Conservation (phyloP, 2,113 vertebrate species). For the Anoura caudifer region DNA sequence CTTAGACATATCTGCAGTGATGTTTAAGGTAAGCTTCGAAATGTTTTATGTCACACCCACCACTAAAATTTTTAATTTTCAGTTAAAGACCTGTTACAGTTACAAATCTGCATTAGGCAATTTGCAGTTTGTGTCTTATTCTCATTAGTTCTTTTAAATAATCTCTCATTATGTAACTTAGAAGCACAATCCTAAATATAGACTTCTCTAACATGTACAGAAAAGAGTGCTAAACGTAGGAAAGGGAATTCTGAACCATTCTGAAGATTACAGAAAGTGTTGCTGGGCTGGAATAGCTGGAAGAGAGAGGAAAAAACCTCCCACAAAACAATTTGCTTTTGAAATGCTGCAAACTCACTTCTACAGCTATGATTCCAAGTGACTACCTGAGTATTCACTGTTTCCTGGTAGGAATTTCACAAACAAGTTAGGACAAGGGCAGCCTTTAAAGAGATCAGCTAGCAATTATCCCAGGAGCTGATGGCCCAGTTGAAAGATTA, state of each 20-base stretch:
- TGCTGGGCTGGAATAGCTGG: not conserved
- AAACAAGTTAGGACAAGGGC: slow-evolving; percentile 10
- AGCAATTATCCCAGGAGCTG: not conserved
- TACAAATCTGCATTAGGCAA: not conserved
- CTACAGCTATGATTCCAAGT: slow-evolving; percentile 20
- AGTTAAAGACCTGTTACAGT: not conserved
- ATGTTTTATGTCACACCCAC: not conserved
- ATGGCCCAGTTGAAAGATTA: not conserved
- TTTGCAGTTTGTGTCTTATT: not conserved
- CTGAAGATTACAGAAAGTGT: slow-evolving; percentile 7
- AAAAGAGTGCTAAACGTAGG: not conserved
- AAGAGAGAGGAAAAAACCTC: not conserved
- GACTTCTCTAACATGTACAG: not conserved
- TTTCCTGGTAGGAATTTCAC: not conserved
- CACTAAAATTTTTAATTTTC: not conserved
- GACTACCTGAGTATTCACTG: not conserved
- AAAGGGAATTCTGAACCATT: not conserved
- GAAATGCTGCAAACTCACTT: slow-evolving; percentile 3
- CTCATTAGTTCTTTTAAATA: not conserved
- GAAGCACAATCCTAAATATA: not conserved
- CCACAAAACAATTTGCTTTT: not conserved
- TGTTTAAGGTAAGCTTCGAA: not conserved
- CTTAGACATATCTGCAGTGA: not conserved
- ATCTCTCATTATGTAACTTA: not conserved
- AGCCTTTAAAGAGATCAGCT: not conserved